phyloP scores from a whole-genome alignment of 2,888 invertebrate genomes.

The Mimas tiliae region DNA sequence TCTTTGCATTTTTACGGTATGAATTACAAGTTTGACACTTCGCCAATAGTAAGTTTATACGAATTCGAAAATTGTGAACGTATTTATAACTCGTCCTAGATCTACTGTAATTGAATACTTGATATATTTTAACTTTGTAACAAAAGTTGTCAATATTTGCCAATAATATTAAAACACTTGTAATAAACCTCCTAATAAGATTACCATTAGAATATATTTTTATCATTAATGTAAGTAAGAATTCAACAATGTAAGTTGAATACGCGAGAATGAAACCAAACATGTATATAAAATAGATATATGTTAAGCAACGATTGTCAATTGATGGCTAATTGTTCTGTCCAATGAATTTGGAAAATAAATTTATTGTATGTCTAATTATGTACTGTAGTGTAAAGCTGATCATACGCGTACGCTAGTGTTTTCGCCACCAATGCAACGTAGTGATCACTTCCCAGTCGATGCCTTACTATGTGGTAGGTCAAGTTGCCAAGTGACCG shows the following conservation, averaged over 20 bases:
- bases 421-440: background rate
- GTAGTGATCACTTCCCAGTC: no score
- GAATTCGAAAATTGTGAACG: no score
- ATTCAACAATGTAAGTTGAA: background rate
- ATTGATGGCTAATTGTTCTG: constrained; percentile 21
- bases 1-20: no score
- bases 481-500: no score
- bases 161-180: background rate
- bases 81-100: no score
- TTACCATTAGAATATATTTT: background rate
- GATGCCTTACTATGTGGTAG: no score
- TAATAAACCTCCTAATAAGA: background rate
- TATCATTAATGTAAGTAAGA: background rate
- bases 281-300: background rate
- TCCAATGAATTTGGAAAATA: constrained; percentile 5
- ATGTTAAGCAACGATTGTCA: constrained; percentile 10
- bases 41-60: no score
- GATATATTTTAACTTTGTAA: no score
- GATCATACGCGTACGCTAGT: background rate
- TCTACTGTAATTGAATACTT: no score
- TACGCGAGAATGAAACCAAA: background rate
- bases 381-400: constrained; percentile 3
- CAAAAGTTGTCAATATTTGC: no score
- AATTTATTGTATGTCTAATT: constrained; percentile 2
- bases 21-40: no score